Evolutionary conservation across 1,140 invertebrate genomes (phyloP).

Genomic region (Drosophila nannoptera): DNA sequence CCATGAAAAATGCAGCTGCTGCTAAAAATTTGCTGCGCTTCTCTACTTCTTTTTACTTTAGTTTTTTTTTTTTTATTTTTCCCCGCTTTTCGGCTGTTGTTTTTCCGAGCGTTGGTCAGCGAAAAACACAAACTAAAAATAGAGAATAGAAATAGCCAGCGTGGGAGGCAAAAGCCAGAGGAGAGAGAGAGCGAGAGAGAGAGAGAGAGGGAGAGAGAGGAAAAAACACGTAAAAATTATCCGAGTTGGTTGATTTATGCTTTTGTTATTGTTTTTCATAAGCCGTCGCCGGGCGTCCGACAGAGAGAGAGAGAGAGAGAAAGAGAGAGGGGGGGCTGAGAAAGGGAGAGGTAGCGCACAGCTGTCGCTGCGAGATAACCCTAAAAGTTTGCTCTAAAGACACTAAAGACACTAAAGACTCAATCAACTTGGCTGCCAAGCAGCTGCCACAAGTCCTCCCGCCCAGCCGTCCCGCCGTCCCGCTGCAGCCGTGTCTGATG

Average conservation of each 20-base stretch:
- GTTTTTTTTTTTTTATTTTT: too few species aligned
- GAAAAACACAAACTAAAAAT: neutral
- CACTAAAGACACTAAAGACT: constrained; percentile 61
- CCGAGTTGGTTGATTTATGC: constrained; percentile 64
- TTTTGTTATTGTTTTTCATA: constrained; percentile 73
- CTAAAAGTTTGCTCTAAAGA: constrained; percentile 44
- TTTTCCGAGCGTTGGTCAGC: constrained; percentile 54
- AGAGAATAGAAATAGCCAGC: constrained; percentile 12
- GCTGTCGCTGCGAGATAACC: constrained; percentile 53
- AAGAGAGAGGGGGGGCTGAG: neutral
- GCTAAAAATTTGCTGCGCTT: constrained; percentile 29
- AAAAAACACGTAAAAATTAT: constrained; percentile 57
- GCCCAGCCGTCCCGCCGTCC: too few species aligned
- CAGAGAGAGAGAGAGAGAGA: neutral
- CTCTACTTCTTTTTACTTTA: neutral
- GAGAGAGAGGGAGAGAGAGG: constrained; percentile 1
- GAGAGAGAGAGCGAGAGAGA: neutral
- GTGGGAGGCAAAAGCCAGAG: too few species aligned
- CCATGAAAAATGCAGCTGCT: constrained; percentile 67
- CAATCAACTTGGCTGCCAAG: constrained; percentile 51
- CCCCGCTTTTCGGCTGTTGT: constrained; percentile 29
- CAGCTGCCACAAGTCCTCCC: constrained; percentile 15
- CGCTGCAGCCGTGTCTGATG: constrained; percentile 17
- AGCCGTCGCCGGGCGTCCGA: constrained; percentile 28
- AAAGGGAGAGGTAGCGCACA: constrained; percentile 11